Evolutionary conservation across 1,140 invertebrate genomes (phyloP).

Genomic region (Achatina immaculata): DNA sequence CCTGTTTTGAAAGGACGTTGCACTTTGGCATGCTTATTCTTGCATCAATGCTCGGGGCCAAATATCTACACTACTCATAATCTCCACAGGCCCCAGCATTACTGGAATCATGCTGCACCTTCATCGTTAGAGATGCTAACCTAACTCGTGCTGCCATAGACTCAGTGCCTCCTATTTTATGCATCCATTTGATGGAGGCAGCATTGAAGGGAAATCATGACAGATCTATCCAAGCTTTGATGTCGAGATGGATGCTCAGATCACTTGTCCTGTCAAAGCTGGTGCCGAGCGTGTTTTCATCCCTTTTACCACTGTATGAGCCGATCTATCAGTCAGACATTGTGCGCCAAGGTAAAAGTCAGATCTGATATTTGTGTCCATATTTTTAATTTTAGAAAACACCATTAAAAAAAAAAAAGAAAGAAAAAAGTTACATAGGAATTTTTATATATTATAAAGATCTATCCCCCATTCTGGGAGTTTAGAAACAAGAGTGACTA

Average conservation of each 20-base stretch:
- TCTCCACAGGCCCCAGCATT: slow-evolving; percentile 40
- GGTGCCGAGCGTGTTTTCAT: slow-evolving; percentile 55
- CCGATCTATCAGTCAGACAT: slow-evolving; percentile 49
- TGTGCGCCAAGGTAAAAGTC: slow-evolving; percentile 44
- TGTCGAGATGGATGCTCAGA: slow-evolving; percentile 55
- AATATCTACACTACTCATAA: too few relatives aligned
- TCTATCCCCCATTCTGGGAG: too few relatives aligned
- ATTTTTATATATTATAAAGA: too few relatives aligned
- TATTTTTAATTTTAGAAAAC: too few relatives aligned
- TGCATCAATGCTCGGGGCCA: too few relatives aligned
- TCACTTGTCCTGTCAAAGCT: slow-evolving; percentile 53
- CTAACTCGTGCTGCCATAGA: slow-evolving; percentile 49
- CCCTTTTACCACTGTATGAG: slow-evolving; percentile 52
- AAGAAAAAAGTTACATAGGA: too few relatives aligned
- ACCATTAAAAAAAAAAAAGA: too few relatives aligned
- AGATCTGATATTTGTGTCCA: too few relatives aligned
- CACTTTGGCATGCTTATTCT: too few relatives aligned
- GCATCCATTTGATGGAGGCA: slow-evolving; percentile 59
- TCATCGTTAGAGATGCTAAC: slow-evolving; percentile 55
- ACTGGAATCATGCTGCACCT: slow-evolving; percentile 48
- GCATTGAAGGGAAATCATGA: slow-evolving; percentile 56
- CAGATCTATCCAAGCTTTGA: slow-evolving; percentile 52
- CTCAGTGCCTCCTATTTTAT: slow-evolving; percentile 54
- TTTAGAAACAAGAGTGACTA: too few relatives aligned
- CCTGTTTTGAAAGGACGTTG: too few relatives aligned